phyloP scores from a whole-genome alignment of 1,140 invertebrate genomes.

The Drosophila tani region DNA sequence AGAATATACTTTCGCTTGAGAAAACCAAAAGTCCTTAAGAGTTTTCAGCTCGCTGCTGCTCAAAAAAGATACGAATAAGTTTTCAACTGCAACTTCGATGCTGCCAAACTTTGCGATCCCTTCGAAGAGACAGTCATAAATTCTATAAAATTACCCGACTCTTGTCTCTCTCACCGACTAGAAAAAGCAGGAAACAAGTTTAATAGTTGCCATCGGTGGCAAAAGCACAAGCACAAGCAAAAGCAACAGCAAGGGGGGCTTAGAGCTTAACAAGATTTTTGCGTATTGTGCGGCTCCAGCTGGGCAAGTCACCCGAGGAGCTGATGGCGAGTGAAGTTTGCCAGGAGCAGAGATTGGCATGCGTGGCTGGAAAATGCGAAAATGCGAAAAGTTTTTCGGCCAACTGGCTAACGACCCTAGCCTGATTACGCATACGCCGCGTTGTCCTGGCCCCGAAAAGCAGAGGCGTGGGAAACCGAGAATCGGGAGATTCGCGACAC shows the following conservation, averaged over 20 bases:
- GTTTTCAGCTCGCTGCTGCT: conserved; percentile 13
- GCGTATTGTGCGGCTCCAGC: conserved; percentile 29
- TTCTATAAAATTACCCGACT: conserved; percentile 67
- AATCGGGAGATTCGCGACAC: conserved; percentile 62
- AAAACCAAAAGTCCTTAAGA: conserved; percentile 21
- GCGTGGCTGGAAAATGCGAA: conserved; percentile 58
- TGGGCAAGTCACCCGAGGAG: background rate
- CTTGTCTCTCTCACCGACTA: conserved; percentile 17
- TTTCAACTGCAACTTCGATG: conserved; percentile 31
- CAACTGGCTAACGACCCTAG: conserved; percentile 71
- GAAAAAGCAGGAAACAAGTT: conserved; percentile 76
- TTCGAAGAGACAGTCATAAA: conserved; percentile 73
- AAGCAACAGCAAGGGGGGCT: conserved; percentile 21
- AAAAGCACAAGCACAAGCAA: background rate
- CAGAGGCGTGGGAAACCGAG: conserved; percentile 28
- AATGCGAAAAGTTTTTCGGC: conserved; percentile 68
- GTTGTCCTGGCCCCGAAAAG: conserved; percentile 34
- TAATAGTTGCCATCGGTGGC: conserved; percentile 66
- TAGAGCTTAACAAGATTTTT: conserved; percentile 65
- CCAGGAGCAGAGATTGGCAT: conserved; percentile 53
- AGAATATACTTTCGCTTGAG: conserved; percentile 33
- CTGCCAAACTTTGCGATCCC: conserved; percentile 68
- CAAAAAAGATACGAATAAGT: conserved; percentile 50
- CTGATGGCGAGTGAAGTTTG: conserved; percentile 57
- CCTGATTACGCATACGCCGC: conserved; percentile 79